Evolutionary conservation across 2,888 invertebrate genomes (phyloP).

Genomic region (Drosophila gaucha): DNA sequence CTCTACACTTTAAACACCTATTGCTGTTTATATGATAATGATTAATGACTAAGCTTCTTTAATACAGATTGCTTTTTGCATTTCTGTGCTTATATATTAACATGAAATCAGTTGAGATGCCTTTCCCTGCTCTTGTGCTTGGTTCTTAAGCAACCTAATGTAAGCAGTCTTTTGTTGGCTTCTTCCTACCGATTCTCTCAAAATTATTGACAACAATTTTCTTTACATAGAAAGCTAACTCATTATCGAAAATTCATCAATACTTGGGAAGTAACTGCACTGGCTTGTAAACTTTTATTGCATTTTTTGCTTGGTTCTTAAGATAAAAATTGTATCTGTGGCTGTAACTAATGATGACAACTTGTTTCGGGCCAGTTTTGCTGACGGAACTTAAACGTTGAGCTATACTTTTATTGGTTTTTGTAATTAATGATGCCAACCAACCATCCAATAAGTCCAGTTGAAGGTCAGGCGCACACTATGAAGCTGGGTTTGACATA

Average conservation of each 20-base stretch:
- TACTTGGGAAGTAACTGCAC: conserved; percentile 48
- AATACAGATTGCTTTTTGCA: conserved; percentile 60
- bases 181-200: not conserved
- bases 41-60: conserved; percentile 66
- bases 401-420: conserved; percentile 71
- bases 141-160: too few species aligned
- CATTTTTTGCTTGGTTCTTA: conserved; percentile 8
- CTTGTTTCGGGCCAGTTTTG: conserved; percentile 54
- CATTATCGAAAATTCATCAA: conserved; percentile 66
- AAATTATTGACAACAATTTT: conserved; percentile 36
- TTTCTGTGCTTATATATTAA: conserved; percentile 21
- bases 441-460: conserved; percentile 9
- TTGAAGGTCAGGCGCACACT: conserved; percentile 8
- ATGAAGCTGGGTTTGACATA: conserved; percentile 24
- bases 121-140: conserved; percentile 1
- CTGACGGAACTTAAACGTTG: conserved; percentile 37
- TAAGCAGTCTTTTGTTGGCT: not conserved
- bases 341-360: conserved; percentile 74
- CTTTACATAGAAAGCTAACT: conserved; percentile 27
- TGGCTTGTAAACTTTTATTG: conserved; percentile 8
- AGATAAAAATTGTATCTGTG: conserved; percentile 44
- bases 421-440: conserved; percentile 70
- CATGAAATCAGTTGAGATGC: conserved; percentile 12
- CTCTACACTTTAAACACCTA: conserved; percentile 62
- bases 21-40: conserved; percentile 79